A percentile compares a stretch with the other conserved stretches of the same genome.
These are phyloP conservation scores for Antedon mediterranea DNA, from an alignment of 53 echinoderm and acorn worm species.

Conservation along the genomic window DNA sequence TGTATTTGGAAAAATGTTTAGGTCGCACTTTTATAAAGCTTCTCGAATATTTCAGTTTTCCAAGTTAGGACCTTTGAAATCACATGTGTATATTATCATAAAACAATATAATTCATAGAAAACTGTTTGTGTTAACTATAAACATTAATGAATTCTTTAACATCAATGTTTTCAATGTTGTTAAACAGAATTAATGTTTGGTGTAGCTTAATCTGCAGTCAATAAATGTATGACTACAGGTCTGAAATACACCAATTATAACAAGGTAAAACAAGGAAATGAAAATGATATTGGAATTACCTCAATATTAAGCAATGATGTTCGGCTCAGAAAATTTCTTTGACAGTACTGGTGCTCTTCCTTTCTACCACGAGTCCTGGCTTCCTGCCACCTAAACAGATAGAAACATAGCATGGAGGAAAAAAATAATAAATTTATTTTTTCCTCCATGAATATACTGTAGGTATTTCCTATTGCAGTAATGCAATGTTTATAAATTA, in stretches of 20 bases:
- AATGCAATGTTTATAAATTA: not conserved
- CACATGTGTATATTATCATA: too few species aligned
- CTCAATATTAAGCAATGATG: slow-evolving; percentile 65
- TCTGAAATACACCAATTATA: slow-evolving; percentile 50
- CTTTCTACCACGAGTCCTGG: slow-evolving; percentile 37
- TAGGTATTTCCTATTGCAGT: slow-evolving; percentile 9
- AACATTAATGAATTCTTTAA: not conserved
- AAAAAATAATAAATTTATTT: slow-evolving; percentile 4
- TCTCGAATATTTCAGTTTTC: too few species aligned
- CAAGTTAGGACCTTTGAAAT: too few species aligned
- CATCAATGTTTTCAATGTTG: not conserved
- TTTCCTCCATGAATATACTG: not conserved
- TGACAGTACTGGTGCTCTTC: slow-evolving; percentile 57
- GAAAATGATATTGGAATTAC: slow-evolving; percentile 9
- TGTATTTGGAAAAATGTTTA: too few species aligned
- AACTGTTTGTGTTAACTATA: not conserved
- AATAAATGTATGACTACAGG: slow-evolving; percentile 23
- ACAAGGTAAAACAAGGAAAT: not conserved
- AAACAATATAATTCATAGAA: too few species aligned
- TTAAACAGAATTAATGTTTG: slow-evolving; percentile 13
- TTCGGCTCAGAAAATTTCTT: slow-evolving; percentile 69
- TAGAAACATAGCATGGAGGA: too few species aligned
- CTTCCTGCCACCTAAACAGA: slow-evolving; percentile 66
- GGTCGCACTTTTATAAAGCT: too few species aligned
- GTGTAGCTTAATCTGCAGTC: slow-evolving; percentile 44